Evolutionary conservation across 2,113 vertebrate genomes (phyloP), one percentile per base, ranked within the genome.

Genomic region (Marmota flaviventris): DNA sequence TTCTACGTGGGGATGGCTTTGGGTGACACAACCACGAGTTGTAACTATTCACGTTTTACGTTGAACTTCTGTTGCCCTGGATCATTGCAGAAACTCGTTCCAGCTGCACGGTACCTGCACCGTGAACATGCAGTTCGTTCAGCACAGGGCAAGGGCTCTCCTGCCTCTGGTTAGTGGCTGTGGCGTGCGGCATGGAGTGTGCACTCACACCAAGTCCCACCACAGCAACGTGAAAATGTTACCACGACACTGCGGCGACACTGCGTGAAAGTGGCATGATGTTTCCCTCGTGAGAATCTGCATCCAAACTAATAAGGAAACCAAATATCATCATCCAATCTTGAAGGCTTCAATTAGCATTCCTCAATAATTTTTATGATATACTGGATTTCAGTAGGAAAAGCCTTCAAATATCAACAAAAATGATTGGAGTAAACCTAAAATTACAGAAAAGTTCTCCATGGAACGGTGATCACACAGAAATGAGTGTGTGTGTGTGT

Each of bases 231-330:
- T 12, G 34, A 70, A 32, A 34, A 17, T 1, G 24, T 10, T 39
- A 0, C 11, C 7, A 16, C 32, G 2, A 11, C 76, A 56, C 27
- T 20, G 25, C 0, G n/a, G 3, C 45, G 24, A 0, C 24, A 22
- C 29, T 53, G 1, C 2, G 24, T 3, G 39, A 25, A 3, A 24
- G 45, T 8, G 7, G 3, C 18, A 14, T 4, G 37, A 3, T 32
- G 29, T 45, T 56, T 91, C 24, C 53, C 0, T 29, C 45, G 8
- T 53, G 37, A 85, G 67, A 82, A 29, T 16, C 25, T 12, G 4
- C 10, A 17, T n/a, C 13, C 24, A 20, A 85, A 72, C 67, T 5
- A 24, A 9, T 2, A 65, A 58, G 18, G 9, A 58, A 84, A 48
- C 12, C 29, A 48, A 73, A n/a, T 24, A 39, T 18, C 11, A 56